These are phyloP conservation scores for Arbacia lixula DNA, from an alignment of 53 echinoderm and acorn worm genomes.

Conservation along the genomic window DNA sequence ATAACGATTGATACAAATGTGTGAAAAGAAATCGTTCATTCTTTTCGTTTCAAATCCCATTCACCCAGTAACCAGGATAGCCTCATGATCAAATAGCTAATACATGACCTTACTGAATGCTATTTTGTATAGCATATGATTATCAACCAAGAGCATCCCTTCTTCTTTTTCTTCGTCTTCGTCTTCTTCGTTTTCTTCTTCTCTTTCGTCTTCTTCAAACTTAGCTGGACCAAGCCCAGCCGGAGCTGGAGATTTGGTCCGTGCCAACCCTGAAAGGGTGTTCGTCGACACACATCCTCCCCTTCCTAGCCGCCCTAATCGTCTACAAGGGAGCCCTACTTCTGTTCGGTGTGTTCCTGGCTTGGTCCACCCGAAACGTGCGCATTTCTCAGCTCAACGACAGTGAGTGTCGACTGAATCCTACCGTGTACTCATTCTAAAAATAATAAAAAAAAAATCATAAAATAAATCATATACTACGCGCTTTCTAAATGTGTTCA, in stretches of 20 bases:
- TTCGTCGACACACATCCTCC: slow-evolving; percentile 28
- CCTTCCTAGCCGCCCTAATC: slow-evolving; percentile 49
- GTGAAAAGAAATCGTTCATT: too few relatives aligned
- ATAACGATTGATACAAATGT: too few relatives aligned
- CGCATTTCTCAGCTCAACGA: slow-evolving; percentile 69
- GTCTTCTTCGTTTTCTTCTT: background rate
- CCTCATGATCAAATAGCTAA: too few relatives aligned
- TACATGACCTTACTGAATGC: too few relatives aligned
- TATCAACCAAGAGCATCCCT: background rate
- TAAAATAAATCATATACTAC: too few relatives aligned
- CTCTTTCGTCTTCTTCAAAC: background rate
- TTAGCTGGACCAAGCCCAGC: slow-evolving; percentile 1
- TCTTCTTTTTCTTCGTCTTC: background rate
- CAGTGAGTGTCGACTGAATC: too few relatives aligned
- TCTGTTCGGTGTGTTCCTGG: slow-evolving; percentile 74
- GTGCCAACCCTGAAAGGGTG: slow-evolving; percentile 55
- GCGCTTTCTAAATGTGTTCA: too few relatives aligned
- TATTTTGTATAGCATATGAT: too few relatives aligned
- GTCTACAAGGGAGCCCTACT: slow-evolving; percentile 76
- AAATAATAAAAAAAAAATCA: too few relatives aligned
- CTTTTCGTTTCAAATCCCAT: too few relatives aligned
- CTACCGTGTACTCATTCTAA: too few relatives aligned
- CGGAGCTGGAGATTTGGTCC: slow-evolving; percentile 37
- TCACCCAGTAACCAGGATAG: too few relatives aligned
- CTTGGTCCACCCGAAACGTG: slow-evolving; percentile 75